Base-by-base conservation (phyloP, 92 coral and sea anemone genomes). In the Heteractis magnifica region DNA sequence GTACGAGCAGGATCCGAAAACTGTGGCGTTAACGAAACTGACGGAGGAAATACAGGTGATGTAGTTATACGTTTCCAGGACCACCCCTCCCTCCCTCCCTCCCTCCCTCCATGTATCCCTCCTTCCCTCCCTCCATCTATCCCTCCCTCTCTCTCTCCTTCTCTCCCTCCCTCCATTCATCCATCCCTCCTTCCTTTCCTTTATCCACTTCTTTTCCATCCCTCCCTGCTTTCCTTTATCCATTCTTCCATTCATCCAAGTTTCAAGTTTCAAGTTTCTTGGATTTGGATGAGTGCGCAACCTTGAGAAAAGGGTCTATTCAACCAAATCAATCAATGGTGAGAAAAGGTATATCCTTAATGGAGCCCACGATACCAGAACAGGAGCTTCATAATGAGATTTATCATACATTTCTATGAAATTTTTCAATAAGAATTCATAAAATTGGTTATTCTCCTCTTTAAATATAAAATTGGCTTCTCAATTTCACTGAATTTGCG, bases 1-100 rank as follows among this genome's bases (percentile, higher is more conserved):
- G 87, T 96, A 51, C 91, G 99, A 74, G 99, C 98, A 41, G 99
- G 99, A 3, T 84, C 79, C 34, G 97, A 91, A 72, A 84, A 86
- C 60, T 96, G 99, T 77, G 99, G 96, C 18, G 88, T 92, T 49
- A 94, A 92, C 5, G 89, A 86, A 2, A 84, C 76, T 55, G 89
- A 86, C 55, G 97, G 90, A 10, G 90, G 86, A 79, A 75, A 78
- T 16, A 44, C 84, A 64, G 58, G 79, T 75, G 21, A 75, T 49
- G 70, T 62, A 23, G 44, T 1, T 34, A 34, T 34, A 34, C 44
- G 26, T 1, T 26, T 26, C 26, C 26, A 26, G 26, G 10, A 7
- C 59, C 59, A 7, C 0, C 59, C 59, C 59, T 53, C 59, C 59
- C 13, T 53, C 59, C 59, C 59, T 53, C 59, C 1, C 13, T 0